Evolutionary conservation across 2,888 invertebrate genomes (phyloP), one percentile per base, ranked within the genome.

Genomic region (Cactoblastis cactorum): DNA sequence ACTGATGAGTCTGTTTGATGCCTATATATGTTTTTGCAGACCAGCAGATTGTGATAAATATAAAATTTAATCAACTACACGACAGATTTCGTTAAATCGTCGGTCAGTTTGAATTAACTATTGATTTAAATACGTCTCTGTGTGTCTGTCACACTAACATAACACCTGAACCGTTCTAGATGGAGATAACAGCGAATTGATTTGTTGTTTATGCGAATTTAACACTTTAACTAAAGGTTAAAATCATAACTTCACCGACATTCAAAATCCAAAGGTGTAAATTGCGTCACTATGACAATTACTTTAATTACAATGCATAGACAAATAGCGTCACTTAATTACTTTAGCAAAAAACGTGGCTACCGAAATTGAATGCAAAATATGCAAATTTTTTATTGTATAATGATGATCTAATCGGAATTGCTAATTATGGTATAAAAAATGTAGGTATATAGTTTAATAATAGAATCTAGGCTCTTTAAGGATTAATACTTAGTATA

Each of bases 51-150:
- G 34, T 37, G 17, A 37, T 37, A 37, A 37, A 37, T 37, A 35
- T 15, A 6, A 8, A 8, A 2, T 1, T 11, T 37, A 9, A 28
- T 6, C 9, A 28, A 37, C 11, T 5, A 17, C 15, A 35, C 17
- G 32, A 57, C 63, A 64, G 62, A 52, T 58, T 51, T 57, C 61
- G 59, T 61, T 64, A 58, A 28, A 56, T 57, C 51, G 56, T 61
- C 54, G 64, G 56, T 58, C 65, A 53, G 52, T 55, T 65, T 64
- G 65, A 64, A 68, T 68, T 65, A 68, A 62, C 38, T 56, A 49
- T 62, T 56, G 63, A 68, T 71, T 57, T 28, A 43, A 66, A 54
- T 43, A 46, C 53, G 56, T 58, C 52, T 58, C 59, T 63, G 61
- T 65, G 56, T 56, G 54, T 54, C 57, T 59, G 54, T 59, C 62